Base-by-base conservation (phyloP, 1,140 invertebrate species). In the Hycleus cichorii region DNA sequence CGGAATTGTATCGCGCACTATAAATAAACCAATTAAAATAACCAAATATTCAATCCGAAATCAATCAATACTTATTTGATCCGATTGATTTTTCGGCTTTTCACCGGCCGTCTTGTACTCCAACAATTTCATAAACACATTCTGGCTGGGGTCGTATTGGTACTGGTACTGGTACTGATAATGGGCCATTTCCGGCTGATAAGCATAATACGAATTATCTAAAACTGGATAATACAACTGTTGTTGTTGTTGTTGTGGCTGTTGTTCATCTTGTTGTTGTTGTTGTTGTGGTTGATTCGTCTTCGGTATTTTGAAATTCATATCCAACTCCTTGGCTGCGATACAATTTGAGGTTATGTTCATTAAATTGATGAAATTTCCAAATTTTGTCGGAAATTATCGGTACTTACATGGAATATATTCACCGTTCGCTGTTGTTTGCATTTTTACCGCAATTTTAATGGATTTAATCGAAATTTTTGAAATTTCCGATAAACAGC, bases 41-140 rank as follows among this genome's bases (percentile, higher is more conserved):
- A 5, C 2, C 2, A 11, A 61, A 53, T 6, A 45, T 49, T 2
- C 27, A 45, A 11, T 58, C 25, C n/a, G n/a, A 7, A 59, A 46
- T n/a, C 57, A 51, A 45, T 50, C 60, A 45, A 60, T 42, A 60
- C 60, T 42, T 54, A 49, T 11, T 56, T 61, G 25, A 64, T 59
- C 3, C 52, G 57, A 11, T 57, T 57, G 25, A 18, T n/a, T 18
- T 52, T 8, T 32, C 32, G 32, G 32, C 7, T 32, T 32, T 7
- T 32, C 18, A 2, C 18, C 18, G 18, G 49, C 9, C 32, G 26
- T 51, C 27, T 52, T 62, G 39, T 32, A 32, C 2, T 32, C 32
- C 54, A 64, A 9, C 43, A 58, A 43, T 48, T 58, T 25, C 51
- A 57, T 57, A 60, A 49, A 45, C 45, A 60, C 10, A 52, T 64